phyloP scores from a whole-genome alignment of 2,888 invertebrate genomes.

The Brenthis daphne region DNA sequence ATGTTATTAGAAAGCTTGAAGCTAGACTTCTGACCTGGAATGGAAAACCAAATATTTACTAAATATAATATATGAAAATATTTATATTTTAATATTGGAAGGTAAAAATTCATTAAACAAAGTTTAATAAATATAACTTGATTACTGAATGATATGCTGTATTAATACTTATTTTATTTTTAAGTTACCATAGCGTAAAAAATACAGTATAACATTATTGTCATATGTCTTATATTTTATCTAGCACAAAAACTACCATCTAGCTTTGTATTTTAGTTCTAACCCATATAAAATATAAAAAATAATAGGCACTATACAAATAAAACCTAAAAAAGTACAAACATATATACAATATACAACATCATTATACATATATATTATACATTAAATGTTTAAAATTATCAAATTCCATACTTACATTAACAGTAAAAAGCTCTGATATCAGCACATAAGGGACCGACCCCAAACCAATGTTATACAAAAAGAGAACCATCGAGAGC shows the following conservation, averaged over 20 bases:
- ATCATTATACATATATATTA: not conserved
- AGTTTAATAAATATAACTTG: not conserved
- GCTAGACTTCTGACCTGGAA: slow-evolving; percentile 70
- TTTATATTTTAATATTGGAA: not conserved
- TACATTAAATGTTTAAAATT: not conserved
- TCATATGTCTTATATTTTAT: no score
- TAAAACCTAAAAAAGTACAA: no score
- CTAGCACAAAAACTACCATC: no score
- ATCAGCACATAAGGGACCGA: slow-evolving; percentile 76
- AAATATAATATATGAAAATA: no score
- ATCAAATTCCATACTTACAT: slow-evolving; percentile 58
- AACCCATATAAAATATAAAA: no score
- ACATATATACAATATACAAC: no score
- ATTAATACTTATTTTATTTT: not conserved
- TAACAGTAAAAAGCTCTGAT: slow-evolving; percentile 69
- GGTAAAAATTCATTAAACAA: not conserved
- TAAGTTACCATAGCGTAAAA: no score
- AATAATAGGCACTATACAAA: no score
- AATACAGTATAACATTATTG: no score
- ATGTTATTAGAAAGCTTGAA: slow-evolving; percentile 71
- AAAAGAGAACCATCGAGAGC: slow-evolving; percentile 65
- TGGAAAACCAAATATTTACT: not conserved
- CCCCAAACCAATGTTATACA: slow-evolving; percentile 75
- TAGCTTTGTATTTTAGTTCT: no score
- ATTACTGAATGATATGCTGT: not conserved